Conservation (phyloP, 2,797 vertebrate genomes). For the Tragopan temminckii region DNA sequence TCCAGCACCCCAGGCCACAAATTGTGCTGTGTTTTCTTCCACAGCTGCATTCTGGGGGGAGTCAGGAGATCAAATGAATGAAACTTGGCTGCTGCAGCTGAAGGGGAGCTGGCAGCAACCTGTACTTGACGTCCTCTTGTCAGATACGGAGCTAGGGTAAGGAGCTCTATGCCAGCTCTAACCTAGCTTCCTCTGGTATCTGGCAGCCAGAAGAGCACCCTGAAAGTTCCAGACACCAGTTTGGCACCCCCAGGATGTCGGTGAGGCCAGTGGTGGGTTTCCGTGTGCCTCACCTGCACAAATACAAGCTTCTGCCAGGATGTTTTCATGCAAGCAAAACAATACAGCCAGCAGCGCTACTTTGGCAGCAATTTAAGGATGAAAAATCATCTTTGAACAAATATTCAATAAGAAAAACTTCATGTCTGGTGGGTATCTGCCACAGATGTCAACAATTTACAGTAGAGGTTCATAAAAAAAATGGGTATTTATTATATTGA, state of each 20-base stretch:
- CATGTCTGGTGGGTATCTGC: not conserved
- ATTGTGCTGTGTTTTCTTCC: not conserved
- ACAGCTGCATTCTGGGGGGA: not conserved
- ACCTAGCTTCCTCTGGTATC: not conserved
- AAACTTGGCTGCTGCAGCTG: not conserved
- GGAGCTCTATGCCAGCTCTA: not conserved
- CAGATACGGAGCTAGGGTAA: rapidly evolving
- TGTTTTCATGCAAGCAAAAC: not conserved
- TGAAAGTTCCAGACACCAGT: not conserved
- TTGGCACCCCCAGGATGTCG: not conserved
- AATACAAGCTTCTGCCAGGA: not conserved
- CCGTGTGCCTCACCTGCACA: not conserved
- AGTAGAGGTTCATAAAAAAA: not conserved
- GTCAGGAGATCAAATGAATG: not conserved
- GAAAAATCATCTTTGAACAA: constrained; percentile 12
- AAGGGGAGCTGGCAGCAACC: not conserved
- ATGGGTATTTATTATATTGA: not conserved
- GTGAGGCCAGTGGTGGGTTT: not conserved
- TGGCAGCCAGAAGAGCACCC: not conserved
- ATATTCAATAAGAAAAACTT: not conserved
- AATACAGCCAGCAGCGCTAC: not conserved
- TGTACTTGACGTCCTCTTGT: rapidly evolving
- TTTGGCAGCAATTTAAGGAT: not conserved
- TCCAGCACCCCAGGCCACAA: not conserved
- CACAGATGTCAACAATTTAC: not conserved